phyloP scores from a whole-genome alignment of 2,888 invertebrate species.

The Caenorhabditis uteleia region DNA sequence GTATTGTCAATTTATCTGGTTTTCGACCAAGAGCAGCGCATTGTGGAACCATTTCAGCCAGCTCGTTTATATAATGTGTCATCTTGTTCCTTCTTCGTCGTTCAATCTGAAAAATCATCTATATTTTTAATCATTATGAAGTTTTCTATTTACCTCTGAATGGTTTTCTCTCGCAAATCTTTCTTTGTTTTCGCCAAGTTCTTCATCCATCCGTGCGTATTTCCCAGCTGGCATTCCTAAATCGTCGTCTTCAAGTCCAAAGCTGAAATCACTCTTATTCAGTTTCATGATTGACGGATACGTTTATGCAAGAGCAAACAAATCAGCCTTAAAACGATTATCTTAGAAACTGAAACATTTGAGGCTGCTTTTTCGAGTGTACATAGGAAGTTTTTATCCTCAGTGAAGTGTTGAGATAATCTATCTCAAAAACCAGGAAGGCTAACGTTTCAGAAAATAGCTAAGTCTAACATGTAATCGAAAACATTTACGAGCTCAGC shows the following conservation, averaged over 20 bases:
- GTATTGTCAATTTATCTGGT: constrained; percentile 97
- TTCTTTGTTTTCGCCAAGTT: constrained; percentile 59
- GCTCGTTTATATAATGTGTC: constrained; percentile 99
- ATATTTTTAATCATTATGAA: background rate
- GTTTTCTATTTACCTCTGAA: constrained; percentile 47
- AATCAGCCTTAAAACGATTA: no score
- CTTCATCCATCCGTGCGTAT: constrained; percentile 56
- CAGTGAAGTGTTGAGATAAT: no score
- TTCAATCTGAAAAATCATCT: constrained; percentile 79
- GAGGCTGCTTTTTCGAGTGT: no score
- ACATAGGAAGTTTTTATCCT: no score
- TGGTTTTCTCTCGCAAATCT: constrained; percentile 68
- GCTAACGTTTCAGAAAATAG: no score
- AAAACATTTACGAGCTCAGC: no score
- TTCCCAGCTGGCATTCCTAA: constrained; percentile 55
- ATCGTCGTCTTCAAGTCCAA: constrained; percentile 52
- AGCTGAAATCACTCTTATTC: constrained; percentile 27
- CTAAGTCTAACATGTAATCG: no score
- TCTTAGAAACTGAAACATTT: no score
- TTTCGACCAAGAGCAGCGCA: constrained; percentile 90
- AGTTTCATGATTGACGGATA: background rate
- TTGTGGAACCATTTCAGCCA: constrained; percentile 99
- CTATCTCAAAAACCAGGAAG: no score
- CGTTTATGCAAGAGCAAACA: no score
- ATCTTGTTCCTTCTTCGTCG: constrained; percentile 97